Conservation (phyloP, 2,113 vertebrate genomes). For the Zapornia atra region DNA sequence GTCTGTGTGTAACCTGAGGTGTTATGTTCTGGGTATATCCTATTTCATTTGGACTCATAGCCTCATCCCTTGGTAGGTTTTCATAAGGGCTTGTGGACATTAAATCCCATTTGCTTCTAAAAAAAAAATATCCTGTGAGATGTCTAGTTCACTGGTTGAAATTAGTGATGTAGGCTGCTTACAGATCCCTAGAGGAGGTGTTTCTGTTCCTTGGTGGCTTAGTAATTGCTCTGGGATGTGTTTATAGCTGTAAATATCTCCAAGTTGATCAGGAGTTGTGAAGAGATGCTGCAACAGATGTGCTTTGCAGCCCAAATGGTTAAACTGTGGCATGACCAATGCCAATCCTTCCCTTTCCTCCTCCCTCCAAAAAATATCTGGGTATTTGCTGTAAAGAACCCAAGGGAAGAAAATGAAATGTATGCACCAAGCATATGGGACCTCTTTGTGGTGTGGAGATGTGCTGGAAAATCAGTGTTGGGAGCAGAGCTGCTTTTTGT, state of each 20-base stretch:
- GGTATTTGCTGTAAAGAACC: not conserved
- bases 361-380: not conserved
- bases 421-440: rapidly evolving
- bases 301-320: not conserved
- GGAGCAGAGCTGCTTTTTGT: not conserved
- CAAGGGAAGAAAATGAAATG: not conserved
- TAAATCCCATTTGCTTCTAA: not conserved
- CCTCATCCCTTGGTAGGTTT: not conserved
- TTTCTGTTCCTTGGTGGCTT: not conserved
- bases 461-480: not conserved
- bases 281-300: not conserved
- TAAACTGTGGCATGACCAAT: not conserved
- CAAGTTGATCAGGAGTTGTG: not conserved
- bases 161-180: not conserved
- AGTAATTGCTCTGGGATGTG: not conserved
- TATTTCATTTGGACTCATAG: not conserved
- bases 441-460: not conserved
- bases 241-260: not conserved
- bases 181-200: not conserved
- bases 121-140: not conserved
- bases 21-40: not conserved
- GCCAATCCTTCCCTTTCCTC: not conserved
- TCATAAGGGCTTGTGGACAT: not conserved
- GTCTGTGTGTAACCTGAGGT: not conserved
- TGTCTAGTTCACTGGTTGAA: not conserved